Conservation (phyloP, 2,113 vertebrate species). For the Perca schrenkii region DNA sequence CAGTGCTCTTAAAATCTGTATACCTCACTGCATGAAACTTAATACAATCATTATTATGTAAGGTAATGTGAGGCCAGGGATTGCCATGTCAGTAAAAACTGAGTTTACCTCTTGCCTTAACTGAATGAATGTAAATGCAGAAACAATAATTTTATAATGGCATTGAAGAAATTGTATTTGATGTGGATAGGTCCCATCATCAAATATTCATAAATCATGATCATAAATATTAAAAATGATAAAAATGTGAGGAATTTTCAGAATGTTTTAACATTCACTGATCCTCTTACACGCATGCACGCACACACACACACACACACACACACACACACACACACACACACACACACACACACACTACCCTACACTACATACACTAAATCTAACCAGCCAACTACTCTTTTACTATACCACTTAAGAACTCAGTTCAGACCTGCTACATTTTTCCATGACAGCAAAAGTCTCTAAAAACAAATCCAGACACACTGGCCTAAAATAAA, state of each 20-base stretch:
- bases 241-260: too few relatives aligned
- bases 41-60: too few relatives aligned
- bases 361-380: background rate
- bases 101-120: background rate
- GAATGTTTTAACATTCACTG: too few relatives aligned
- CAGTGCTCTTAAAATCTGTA: background rate
- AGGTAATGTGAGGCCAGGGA: background rate
- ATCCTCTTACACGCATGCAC: too few relatives aligned
- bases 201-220: too few relatives aligned
- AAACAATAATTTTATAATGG: background rate
- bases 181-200: background rate
- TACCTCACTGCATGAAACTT: background rate
- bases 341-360: too few relatives aligned
- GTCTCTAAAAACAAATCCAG: constrained; percentile 11
- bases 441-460: background rate
- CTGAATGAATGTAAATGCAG: background rate
- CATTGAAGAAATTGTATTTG: background rate
- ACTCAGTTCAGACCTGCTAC: constrained; percentile 1
- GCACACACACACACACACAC: too few relatives aligned
- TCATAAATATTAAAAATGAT: too few relatives aligned
- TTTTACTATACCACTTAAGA: background rate
- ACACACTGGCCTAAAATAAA: background rate
- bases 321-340: too few relatives aligned
- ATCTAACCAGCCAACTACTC: background rate
- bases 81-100: background rate